Evolutionary conservation across 2,797 vertebrate species (phyloP), one percentile per base, ranked within the genome.

Genomic region (Pseudotriccus pelzelni): DNA sequence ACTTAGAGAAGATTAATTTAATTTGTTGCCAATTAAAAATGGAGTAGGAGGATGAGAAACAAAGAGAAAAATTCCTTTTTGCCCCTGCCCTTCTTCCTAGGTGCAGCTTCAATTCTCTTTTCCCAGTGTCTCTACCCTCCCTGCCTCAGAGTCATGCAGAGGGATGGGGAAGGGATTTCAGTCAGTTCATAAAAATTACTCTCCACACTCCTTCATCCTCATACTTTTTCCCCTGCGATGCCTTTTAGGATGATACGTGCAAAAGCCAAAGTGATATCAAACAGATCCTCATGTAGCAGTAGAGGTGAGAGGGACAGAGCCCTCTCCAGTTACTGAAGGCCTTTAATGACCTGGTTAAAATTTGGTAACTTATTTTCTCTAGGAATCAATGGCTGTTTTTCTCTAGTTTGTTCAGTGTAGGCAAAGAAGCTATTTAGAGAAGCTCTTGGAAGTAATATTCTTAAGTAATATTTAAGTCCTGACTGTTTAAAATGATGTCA

Each of bases 61-160:
- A n/a, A 63, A 66, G 25, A 32, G 20, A 53, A 58, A 58, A 90
- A 41, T 9, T 41, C 14, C 55, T 58, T 36, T 12, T 5, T 22
- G 11, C 6, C 20, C 10, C 25, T 53, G 8, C 22, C n/a, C 44
- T 28, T 49, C 27, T 63, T 72, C 23, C 14, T 12, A 24, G 9
- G 17, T 16, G 19, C 24, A 50, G 14, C 19, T 59, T 79, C 14
- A 12, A 5, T 25, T 32, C 24, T 84, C 8, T 28, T 85, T 68
- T 68, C 17, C 44, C 8, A 8, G 5, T 10, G 7, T 13, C 6
- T 64, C n/a, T 39, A 16, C 3, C 5, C 5, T 63, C 18, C 12
- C 14, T 0, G 0, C 9, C 23, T n/a, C 24, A 34, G 12, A 22
- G 28, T 2, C 49, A 14, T 5, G 8, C 12, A 44, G 56, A 28